Evolutionary conservation across 2,113 vertebrate genomes (phyloP).

Genomic region (Gymnobelideus leadbeateri): DNA sequence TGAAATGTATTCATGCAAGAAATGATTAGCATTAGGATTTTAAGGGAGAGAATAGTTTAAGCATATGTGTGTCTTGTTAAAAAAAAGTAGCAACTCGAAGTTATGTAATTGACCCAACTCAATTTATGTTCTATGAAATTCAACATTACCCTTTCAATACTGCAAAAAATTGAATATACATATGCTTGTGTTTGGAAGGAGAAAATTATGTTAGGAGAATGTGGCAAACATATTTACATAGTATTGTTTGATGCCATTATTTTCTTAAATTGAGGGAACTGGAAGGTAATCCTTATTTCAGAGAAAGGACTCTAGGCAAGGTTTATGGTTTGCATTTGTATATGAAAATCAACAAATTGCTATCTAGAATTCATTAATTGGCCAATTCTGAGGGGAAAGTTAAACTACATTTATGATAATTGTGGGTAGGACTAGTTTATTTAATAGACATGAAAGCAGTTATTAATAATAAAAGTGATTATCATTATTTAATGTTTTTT

Average conservation of each 20-base stretch:
- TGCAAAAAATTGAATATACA: not conserved
- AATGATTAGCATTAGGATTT: constrained; percentile 53
- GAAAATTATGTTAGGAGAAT: not conserved
- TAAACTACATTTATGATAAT: too few relatives aligned
- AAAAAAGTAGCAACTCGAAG: not conserved
- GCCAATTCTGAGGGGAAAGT: too few relatives aligned
- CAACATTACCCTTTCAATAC: not conserved
- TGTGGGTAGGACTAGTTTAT: not conserved
- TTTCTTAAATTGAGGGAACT: not conserved
- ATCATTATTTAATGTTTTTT: not conserved
- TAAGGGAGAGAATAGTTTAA: constrained; percentile 49
- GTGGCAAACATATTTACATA: not conserved
- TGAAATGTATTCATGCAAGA: constrained; percentile 56
- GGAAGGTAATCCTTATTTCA: not conserved
- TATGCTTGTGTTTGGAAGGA: not conserved
- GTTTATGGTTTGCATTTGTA: not conserved
- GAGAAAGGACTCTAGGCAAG: not conserved
- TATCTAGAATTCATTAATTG: not conserved
- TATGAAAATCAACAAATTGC: not conserved
- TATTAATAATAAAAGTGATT: not conserved
- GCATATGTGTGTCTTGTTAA: constrained; percentile 4
- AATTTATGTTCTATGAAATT: not conserved
- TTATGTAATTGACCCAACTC: not conserved
- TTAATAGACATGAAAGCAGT: not conserved
- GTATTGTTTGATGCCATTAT: not conserved